Evolutionary conservation across 2,797 vertebrate genomes (phyloP), one percentile per base, ranked within the genome.

Genomic region (Myotis daubentonii): DNA sequence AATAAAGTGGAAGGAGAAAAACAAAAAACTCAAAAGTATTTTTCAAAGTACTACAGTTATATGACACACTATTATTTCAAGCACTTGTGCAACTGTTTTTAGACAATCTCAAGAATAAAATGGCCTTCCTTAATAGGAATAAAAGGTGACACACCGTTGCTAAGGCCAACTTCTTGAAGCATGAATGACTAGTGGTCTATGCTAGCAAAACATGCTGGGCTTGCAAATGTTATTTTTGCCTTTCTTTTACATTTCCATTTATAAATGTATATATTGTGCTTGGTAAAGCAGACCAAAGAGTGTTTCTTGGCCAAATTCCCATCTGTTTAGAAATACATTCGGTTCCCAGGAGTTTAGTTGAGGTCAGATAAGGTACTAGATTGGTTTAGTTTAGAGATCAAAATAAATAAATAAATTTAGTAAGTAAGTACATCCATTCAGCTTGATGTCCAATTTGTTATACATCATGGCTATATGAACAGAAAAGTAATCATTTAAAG

Each of bases 381-480:
- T 66, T 93, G 10, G 16, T 96, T 98, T 96, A 41, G 30, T 74
- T 93, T 89, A 88, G 33, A 74, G 78, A 93, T 89, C 8, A 79
- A 97, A 94, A 79, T 83, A 97, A 97, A 95, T 96, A 97, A 95
- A 57, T 88, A 91, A 96, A 92, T 87, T 33, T 44, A 65, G 17
- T 62, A 70, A 83, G 62, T 83, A 44, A 68, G 0, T 49, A 28
- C 36, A 94, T 79, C 41, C 51, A 74, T 51, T 89, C 55, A 93
- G 28, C 36, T 96, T 96, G 87, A 53, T 82, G 49, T 87, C 22
- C 66, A 92, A 62, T 95, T 97, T 97, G 94, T 97, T 97, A 96
- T 92, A 96, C 65, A 72, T 97, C 97, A 71, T 93, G 30, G 86
- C 96, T 96, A 96, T 88, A 84, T 33, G 96, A 97, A 97, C 89